Evolutionary conservation across 2,888 invertebrate species (phyloP).

Genomic region (Rhaphigaster nebulosa): DNA sequence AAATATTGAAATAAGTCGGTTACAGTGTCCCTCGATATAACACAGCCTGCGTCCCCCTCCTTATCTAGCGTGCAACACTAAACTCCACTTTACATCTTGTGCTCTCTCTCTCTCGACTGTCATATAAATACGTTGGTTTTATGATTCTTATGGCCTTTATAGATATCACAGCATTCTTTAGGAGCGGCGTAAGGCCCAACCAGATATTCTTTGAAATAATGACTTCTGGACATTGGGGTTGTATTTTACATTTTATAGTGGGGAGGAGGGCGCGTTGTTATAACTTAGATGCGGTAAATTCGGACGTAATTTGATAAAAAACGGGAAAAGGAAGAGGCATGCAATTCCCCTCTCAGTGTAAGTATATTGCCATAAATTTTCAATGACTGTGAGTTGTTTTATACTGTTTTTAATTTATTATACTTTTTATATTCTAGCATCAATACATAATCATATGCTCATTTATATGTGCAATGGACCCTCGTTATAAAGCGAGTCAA

Average conservation of each 20-base stretch:
- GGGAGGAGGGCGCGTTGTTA: background rate
- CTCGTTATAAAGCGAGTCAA: too few relatives aligned
- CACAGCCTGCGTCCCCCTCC: background rate
- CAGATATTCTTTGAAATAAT: background rate
- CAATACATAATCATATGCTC: too few relatives aligned
- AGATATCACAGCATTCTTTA: background rate
- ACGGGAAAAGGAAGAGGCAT: background rate
- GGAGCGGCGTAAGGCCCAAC: background rate
- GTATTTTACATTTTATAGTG: background rate
- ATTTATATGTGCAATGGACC: too few relatives aligned
- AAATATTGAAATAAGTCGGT: background rate
- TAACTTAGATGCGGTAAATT: background rate
- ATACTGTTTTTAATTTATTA: background rate
- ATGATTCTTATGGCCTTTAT: background rate
- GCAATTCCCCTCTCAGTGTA: background rate
- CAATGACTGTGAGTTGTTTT: background rate
- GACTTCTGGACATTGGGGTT: background rate
- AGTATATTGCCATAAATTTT: background rate
- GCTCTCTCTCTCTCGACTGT: background rate
- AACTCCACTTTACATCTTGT: background rate
- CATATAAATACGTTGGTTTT: background rate
- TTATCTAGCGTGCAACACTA: background rate
- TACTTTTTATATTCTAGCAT: too few relatives aligned
- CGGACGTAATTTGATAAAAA: background rate
- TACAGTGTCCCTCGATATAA: background rate